These are phyloP conservation scores for Sturnira hondurensis DNA, from an alignment of 2,113 vertebrate species.

Conservation along the genomic window DNA sequence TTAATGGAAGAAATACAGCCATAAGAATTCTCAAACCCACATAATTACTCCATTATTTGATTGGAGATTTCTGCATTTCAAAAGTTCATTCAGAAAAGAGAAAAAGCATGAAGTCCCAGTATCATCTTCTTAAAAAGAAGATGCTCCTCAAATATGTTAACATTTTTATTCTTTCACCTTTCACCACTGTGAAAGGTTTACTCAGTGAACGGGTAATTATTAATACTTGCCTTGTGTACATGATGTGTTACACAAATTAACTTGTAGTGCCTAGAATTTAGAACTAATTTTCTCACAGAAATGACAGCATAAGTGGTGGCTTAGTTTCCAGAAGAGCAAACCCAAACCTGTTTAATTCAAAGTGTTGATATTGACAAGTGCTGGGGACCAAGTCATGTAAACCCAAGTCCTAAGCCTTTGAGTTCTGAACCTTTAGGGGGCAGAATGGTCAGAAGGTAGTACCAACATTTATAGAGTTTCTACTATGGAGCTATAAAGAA, in stretches of 20 bases:
- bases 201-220: slow-evolving; percentile 13
- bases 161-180: slow-evolving; percentile 30
- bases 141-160: background rate
- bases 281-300: slow-evolving; percentile 40
- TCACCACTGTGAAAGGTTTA: slow-evolving; percentile 10
- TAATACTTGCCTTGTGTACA: background rate
- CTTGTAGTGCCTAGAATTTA: background rate
- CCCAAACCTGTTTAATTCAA: slow-evolving; percentile 15
- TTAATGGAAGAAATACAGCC: slow-evolving; percentile 8
- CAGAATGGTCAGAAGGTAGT: background rate
- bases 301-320: background rate
- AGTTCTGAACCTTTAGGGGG: background rate
- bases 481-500: background rate
- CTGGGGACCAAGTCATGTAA: background rate
- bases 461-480: background rate
- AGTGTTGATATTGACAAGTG: background rate
- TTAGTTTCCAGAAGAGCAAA: slow-evolving; percentile 15
- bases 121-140: background rate
- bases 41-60: slow-evolving; percentile 35
- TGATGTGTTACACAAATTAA: slow-evolving; percentile 25
- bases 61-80: slow-evolving; percentile 21
- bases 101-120: background rate
- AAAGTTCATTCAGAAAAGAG: slow-evolving; percentile 39
- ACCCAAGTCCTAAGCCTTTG: background rate
- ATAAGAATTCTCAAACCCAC: slow-evolving; percentile 32